Evolutionary conservation across 1,140 invertebrate genomes (phyloP).

Genomic region (Anastrepha ludens): DNA sequence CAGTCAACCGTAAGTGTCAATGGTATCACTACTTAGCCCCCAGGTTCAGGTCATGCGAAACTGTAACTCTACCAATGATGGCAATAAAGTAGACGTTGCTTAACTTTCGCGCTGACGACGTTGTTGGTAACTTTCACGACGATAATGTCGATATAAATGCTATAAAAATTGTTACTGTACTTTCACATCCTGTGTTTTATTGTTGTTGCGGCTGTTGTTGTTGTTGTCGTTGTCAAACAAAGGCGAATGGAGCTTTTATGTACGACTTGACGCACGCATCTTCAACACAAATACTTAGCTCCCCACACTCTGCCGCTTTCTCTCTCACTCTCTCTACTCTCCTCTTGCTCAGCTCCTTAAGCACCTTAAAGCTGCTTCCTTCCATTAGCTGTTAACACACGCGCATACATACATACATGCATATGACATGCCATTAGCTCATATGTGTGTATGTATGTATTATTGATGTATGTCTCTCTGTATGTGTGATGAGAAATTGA

Average conservation of each 20-base stretch:
- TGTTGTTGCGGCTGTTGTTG: background rate
- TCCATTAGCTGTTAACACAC: background rate
- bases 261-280: constrained; percentile 11
- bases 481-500: constrained; percentile 27
- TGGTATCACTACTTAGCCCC: too few relatives aligned
- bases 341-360: background rate
- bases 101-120: background rate
- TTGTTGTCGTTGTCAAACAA: background rate
- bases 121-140: background rate
- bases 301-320: background rate
- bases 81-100: background rate
- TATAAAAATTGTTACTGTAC: constrained; percentile 11
- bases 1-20: too few relatives aligned
- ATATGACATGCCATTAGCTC: background rate
- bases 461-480: too few relatives aligned
- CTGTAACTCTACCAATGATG: constrained; percentile 55
- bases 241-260: background rate
- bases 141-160: background rate
- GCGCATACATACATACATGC: background rate
- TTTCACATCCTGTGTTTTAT: background rate
- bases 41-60: too few relatives aligned
- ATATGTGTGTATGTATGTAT: background rate
- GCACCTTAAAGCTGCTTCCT: background rate
- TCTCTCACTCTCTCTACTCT: background rate
- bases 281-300: background rate